Evolutionary conservation across 2,888 invertebrate species (phyloP).

Genomic region (Tenthredo amoena): DNA sequence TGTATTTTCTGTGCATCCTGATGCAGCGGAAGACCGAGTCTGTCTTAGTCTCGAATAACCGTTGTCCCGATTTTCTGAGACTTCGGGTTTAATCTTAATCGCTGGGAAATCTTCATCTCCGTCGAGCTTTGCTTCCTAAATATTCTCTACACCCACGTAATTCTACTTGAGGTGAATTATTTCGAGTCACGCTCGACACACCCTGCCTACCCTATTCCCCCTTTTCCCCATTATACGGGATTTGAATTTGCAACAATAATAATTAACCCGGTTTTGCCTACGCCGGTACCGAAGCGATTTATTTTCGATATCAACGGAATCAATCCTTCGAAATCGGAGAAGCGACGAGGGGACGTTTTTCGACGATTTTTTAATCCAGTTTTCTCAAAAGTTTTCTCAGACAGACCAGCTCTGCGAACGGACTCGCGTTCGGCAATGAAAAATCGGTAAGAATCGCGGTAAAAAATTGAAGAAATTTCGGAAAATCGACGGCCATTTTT

Average conservation of each 20-base stretch:
- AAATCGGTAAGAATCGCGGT: too few species aligned
- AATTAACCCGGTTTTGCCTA: not conserved
- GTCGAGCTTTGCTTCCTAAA: not conserved
- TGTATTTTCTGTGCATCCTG: not conserved
- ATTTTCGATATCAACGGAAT: not conserved
- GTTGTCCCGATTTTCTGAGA: not conserved
- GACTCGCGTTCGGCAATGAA: too few species aligned
- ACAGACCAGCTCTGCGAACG: too few species aligned
- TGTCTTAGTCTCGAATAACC: not conserved
- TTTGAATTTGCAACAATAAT: not conserved
- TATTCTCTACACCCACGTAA: constrained; percentile 1
- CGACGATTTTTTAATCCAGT: too few species aligned
- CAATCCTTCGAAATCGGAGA: not conserved
- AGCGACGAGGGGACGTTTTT: not conserved
- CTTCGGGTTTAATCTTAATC: not conserved
- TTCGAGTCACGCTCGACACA: constrained; percentile 7
- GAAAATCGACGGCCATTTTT: too few species aligned
- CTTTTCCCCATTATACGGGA: not conserved
- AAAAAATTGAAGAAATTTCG: too few species aligned
- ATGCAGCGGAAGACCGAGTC: not conserved
- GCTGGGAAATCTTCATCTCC: not conserved
- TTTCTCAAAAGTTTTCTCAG: too few species aligned
- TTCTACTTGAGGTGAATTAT: constrained; percentile 7
- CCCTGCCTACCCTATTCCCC: not conserved
- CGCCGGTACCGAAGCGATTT: not conserved